Evolutionary conservation across 2,113 vertebrate species (phyloP).

Genomic region (Heterotis niloticus): DNA sequence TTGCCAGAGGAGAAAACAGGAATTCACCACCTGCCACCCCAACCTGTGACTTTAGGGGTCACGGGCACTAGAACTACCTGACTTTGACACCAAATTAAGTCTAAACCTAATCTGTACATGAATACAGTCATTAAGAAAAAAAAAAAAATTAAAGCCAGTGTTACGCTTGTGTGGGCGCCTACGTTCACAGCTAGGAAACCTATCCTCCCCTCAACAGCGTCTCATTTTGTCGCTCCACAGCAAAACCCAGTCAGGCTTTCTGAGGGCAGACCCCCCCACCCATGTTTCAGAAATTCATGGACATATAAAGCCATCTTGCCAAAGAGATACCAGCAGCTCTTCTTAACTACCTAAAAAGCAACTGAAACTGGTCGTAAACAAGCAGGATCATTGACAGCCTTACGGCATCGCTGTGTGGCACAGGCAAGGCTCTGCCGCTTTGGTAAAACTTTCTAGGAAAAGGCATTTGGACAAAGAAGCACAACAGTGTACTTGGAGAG

Average conservation of each 20-base stretch:
- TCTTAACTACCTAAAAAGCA: constrained; percentile 4
- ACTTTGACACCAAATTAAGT: too few relatives aligned
- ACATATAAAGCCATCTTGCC: background rate
- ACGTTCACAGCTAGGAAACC: too few relatives aligned
- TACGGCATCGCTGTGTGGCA: background rate
- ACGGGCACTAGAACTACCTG: too few relatives aligned
- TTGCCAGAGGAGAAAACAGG: too few relatives aligned
- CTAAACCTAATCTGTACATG: too few relatives aligned
- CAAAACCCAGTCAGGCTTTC: too few relatives aligned
- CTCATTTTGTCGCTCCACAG: background rate
- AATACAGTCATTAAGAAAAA: too few relatives aligned
- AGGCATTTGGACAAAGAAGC: background rate
- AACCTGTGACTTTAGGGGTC: too few relatives aligned
- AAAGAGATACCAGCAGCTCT: background rate
- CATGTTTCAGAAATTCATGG: background rate
- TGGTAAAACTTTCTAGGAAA: background rate
- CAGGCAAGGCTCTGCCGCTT: background rate
- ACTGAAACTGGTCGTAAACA: background rate
- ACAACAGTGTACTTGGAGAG: background rate
- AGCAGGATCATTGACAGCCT: constrained; percentile 2
- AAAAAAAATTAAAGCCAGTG: too few relatives aligned
- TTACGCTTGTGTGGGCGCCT: too few relatives aligned
- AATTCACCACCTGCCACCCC: too few relatives aligned
- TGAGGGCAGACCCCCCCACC: background rate
- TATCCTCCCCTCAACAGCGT: too few relatives aligned